Evolutionary conservation across 2,888 invertebrate species (phyloP).

Genomic region (Netelia melanura): DNA sequence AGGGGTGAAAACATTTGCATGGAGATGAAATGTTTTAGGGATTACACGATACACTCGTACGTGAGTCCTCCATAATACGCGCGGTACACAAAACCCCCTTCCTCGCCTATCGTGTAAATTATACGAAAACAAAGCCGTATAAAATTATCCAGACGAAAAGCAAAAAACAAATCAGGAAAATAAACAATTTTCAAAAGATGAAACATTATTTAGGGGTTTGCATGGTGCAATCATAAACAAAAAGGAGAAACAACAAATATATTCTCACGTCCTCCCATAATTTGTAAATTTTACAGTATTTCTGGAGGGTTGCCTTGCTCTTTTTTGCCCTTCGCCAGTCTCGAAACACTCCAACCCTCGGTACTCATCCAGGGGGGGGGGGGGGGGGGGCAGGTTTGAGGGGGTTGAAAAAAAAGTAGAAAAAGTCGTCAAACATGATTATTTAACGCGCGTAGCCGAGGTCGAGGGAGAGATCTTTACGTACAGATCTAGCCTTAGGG

Average conservation of each 20-base stretch:
- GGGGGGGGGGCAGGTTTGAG: neutral
- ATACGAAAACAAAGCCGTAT: neutral
- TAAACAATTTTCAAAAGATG: neutral
- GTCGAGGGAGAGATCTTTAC: slow-evolving; percentile 37
- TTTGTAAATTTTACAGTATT: slow-evolving; percentile 47
- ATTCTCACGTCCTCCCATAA: slow-evolving; percentile 8
- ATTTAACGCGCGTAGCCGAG: slow-evolving; percentile 50
- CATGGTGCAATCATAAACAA: neutral
- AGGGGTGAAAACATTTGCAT: slow-evolving; percentile 45
- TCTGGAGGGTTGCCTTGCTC: slow-evolving; percentile 36
- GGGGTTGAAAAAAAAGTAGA: slow-evolving; percentile 25
- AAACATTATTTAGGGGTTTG: neutral
- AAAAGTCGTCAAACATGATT: slow-evolving; percentile 47
- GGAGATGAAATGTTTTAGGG: slow-evolving; percentile 53
- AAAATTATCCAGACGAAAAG: neutral
- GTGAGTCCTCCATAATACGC: neutral
- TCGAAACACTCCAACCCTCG: neutral
- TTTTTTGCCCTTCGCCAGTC: slow-evolving; percentile 26
- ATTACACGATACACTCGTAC: slow-evolving; percentile 8
- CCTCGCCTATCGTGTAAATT: neutral
- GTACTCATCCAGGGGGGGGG: too few relatives aligned
- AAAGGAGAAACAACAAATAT: neutral
- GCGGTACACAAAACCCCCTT: neutral
- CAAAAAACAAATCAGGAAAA: neutral
- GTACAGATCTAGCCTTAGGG: slow-evolving; percentile 21